Conservation (phyloP, 1,140 invertebrate species). For the Yoshiicerus persimilis region DNA sequence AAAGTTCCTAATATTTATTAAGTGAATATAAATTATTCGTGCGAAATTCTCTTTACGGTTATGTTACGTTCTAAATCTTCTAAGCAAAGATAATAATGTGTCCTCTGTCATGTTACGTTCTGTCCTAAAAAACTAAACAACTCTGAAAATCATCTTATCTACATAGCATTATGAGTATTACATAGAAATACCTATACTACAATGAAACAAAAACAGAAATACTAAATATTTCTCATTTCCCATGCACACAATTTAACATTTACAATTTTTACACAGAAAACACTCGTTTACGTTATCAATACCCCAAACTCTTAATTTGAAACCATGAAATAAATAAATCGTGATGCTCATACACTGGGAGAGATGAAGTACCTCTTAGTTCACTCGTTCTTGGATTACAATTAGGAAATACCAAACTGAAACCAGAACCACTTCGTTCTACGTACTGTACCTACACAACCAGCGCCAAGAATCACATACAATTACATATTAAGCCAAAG, state of each 20-base stretch:
- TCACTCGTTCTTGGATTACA: too few species aligned
- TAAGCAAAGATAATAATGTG: neutral
- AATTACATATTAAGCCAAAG: neutral
- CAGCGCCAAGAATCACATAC: neutral
- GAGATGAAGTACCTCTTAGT: neutral
- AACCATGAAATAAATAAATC: neutral
- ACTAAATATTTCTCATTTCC: neutral
- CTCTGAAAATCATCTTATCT: too few species aligned
- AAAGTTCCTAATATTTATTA: neutral
- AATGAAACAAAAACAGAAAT: neutral
- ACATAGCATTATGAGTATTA: neutral
- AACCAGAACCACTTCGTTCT: neutral
- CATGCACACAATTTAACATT: neutral
- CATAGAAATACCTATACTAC: neutral
- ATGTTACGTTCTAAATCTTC: neutral
- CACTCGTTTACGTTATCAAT: too few species aligned
- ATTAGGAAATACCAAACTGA: neutral
- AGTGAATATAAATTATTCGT: neutral
- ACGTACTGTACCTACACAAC: neutral
- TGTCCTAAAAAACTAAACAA: neutral
- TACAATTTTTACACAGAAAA: neutral
- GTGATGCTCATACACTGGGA: neutral
- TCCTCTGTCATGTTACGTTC: neutral
- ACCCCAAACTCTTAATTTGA: neutral
- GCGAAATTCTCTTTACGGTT: neutral